Conservation (phyloP, 1,140 invertebrate genomes). For the Zaprionus africanus region DNA sequence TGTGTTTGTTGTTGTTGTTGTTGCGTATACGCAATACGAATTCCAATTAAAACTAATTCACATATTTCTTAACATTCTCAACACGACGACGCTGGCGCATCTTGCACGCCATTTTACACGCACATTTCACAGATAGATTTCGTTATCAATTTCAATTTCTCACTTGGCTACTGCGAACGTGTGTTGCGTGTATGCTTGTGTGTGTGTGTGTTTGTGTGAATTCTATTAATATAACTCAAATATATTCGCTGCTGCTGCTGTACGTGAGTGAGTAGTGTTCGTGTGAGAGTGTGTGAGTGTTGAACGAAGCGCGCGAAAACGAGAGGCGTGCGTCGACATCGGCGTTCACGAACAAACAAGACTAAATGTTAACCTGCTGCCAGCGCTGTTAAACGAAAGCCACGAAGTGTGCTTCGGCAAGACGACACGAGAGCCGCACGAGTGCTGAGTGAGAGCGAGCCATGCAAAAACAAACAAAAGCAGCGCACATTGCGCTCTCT, state of each 20-base stretch:
- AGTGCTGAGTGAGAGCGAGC: slow-evolving; percentile 9
- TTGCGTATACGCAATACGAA: slow-evolving; percentile 36
- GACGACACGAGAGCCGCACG: not conserved
- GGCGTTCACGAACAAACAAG: slow-evolving; percentile 66
- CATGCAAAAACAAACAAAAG: slow-evolving; percentile 6
- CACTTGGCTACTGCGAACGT: slow-evolving; percentile 19
- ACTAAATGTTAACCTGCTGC: slow-evolving; percentile 31
- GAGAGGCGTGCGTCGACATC: slow-evolving; percentile 71
- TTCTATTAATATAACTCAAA: slow-evolving; percentile 54
- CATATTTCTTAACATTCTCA: not conserved
- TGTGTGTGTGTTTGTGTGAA: slow-evolving; percentile 35
- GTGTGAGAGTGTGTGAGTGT: slow-evolving; percentile 15
- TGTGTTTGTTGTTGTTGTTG: slow-evolving; percentile 14
- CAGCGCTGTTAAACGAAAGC: slow-evolving; percentile 39
- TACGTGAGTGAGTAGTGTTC: slow-evolving; percentile 26
- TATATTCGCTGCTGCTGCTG: slow-evolving; percentile 42
- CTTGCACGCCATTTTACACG: slow-evolving; percentile 11
- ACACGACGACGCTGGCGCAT: not conserved
- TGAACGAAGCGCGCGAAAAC: slow-evolving; percentile 70
- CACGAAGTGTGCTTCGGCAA: not conserved
- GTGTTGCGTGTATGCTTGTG: not conserved
- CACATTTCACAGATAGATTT: slow-evolving; percentile 28
- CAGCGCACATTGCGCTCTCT: slow-evolving; percentile 9
- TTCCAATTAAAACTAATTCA: slow-evolving; percentile 28
- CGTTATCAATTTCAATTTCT: slow-evolving; percentile 41